Evolutionary conservation across 2,797 vertebrate species (phyloP).

Genomic region (Betta splendens): DNA sequence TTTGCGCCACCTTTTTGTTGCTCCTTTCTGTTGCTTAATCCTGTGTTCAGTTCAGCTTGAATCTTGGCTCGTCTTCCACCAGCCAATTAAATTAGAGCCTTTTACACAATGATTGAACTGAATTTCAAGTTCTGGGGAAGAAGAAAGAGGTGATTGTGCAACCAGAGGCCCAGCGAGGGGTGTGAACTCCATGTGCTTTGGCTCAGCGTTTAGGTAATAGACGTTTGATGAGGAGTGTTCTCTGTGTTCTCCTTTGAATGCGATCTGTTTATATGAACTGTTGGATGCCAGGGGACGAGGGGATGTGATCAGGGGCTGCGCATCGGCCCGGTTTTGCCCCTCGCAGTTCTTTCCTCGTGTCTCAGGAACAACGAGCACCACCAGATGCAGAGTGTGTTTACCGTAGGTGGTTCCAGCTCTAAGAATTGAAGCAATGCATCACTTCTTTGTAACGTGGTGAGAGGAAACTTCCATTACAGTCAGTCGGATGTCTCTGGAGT

Average conservation of each 20-base stretch:
- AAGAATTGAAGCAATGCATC: constrained; percentile 73
- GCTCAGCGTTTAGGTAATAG: constrained; percentile 30
- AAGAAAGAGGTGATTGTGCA: constrained; percentile 7
- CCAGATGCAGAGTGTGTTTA: constrained; percentile 43
- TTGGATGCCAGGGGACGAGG: neutral
- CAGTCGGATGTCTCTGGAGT: constrained; percentile 54
- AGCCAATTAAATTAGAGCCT: constrained; percentile 22
- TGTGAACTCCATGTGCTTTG: constrained; percentile 22
- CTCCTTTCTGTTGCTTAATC: constrained; percentile 22
- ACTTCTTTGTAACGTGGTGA: constrained; percentile 55
- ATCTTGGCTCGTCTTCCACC: constrained; percentile 18
- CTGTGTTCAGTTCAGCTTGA: constrained; percentile 34
- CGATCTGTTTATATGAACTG: constrained; percentile 7
- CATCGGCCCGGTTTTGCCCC: neutral
- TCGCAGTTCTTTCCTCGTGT: neutral
- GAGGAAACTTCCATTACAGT: constrained; percentile 72
- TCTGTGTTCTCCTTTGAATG: constrained; percentile 3
- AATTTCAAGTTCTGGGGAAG: constrained; percentile 2
- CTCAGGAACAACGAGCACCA: constrained; percentile 34
- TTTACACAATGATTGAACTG: constrained; percentile 10
- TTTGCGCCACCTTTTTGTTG: constrained; percentile 22
- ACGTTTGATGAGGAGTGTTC: constrained; percentile 32
- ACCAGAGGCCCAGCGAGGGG: constrained; percentile 12
- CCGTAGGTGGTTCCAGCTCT: constrained; percentile 51
- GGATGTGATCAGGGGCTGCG: neutral